Base-by-base conservation (phyloP, 2,888 invertebrate species). In the Ennomos erosarius region DNA sequence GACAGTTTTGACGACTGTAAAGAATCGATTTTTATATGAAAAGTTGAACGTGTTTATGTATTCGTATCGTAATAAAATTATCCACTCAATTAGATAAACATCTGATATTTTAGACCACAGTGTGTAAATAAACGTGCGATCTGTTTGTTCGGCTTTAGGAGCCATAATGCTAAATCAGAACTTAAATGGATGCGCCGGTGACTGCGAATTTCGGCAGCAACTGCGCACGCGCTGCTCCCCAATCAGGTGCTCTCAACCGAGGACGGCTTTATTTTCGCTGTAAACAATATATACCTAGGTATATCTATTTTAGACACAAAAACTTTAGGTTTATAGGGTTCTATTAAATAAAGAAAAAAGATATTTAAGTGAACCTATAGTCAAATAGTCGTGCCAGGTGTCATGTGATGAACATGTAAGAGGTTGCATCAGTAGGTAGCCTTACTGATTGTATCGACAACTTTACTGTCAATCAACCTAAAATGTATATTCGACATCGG, bases 161-260 rank as follows among this genome's bases (percentile, higher is more conserved):
- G 65, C 70, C 57, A 68, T 70, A 73, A 70, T 73, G 70, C 62
- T 73, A 68, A 74, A 75, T 74, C 73, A 72, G 68, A 71, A 65
- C 62, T 69, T 73, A 70, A 70, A 70, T 69, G 68, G 64, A 67
- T 43, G 54, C 45, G 46, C 37, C 36, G 51, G 68, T 53, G 64
- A 65, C 65, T 58, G 76, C 76, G 70, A 80, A 82, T 78, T 82
- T 82, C 80, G 82, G 82, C 81, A 75, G 79, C 74, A 65, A 75
- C 33, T 74, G 79, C 76, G 78, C 71, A 70, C 70, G 60, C 68
- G 68, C 72, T 60, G 16, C 12, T 48, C 50, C 48, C 44, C 53
- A 46, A 68, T 36, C 82, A 79, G 78, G 75, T 64, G 70, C 62
- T 59, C 55, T 53, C 71, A 76, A 69, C 70, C 62, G 48, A 60